Evolutionary conservation across 2,888 invertebrate species (phyloP), one percentile per base, ranked within the genome.

Genomic region (Sarcophaga carnaria): DNA sequence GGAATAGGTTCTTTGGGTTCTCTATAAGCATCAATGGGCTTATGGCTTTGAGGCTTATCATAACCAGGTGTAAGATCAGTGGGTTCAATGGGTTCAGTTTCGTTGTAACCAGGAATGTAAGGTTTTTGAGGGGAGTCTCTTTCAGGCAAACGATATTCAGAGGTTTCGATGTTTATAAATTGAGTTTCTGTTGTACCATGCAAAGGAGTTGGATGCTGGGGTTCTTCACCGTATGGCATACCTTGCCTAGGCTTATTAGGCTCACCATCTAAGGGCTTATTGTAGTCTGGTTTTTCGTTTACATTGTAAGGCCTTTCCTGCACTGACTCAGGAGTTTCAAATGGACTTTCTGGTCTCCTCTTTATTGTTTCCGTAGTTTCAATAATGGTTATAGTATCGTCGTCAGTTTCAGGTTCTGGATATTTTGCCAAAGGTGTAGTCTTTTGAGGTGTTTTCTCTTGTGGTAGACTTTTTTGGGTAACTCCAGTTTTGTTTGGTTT

Each of bases 401-500:
- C 25, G 4, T 37, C 72, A 27, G 37, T 20, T 37, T 4, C 54
- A 17, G 12, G 12, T 14, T 54, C 54, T 14, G 54, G 54, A 54
- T 54, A 54, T 37, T 37, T 37, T 37, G 37, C 37, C 37, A 2
- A 37, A 37, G 37, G 37, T 2, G 37, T 37, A 37, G 2, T 17
- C 54, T 17, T 54, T 49, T 54, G 17, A 4, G 54, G 54, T 10
- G 62, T 14, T 60, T 54, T 67, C 0, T 20, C 49, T 4, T 79
- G 8, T 3, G 59, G 6, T 4, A 8, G 17, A 81, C 12, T 63
- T 76, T 17, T 82, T 12, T 25, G 10, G 0, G 12, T 62, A 10
- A 27, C 37, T 20, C 72, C 62, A 14, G 77, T 72, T 59, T 79
- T 87, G 37, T 37, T 37, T 3, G 69, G 27, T 60, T 69, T 82